Conservation (phyloP, 2,113 vertebrate genomes). For the Odontophorus gujanensis region DNA sequence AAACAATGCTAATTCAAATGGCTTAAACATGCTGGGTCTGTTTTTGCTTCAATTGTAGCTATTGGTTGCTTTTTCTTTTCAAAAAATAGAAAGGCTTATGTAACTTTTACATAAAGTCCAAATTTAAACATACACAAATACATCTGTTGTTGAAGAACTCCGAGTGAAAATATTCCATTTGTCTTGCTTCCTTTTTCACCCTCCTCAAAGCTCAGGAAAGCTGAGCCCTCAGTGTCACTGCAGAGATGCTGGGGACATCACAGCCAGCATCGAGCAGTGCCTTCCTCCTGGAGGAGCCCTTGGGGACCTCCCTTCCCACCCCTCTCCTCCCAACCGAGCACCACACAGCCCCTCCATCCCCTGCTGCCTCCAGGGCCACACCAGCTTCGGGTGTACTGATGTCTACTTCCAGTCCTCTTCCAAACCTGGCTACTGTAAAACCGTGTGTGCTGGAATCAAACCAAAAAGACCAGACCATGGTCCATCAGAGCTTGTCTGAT, state of each 20-base stretch:
- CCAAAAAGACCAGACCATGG: accelerated
- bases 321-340: neutral
- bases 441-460: neutral
- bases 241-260: neutral
- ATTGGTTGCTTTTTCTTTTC: neutral
- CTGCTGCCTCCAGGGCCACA: accelerated
- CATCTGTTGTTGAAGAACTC: neutral
- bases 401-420: neutral
- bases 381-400: neutral
- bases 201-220: neutral
- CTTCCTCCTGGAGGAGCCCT: neutral
- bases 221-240: no score
- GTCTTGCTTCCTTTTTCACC: neutral
- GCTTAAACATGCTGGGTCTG: neutral
- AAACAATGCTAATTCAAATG: neutral
- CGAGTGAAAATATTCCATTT: neutral
- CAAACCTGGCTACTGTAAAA: no score
- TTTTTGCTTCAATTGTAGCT: neutral
- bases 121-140: neutral
- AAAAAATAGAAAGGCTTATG: neutral
- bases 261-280: neutral
- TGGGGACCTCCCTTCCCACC: neutral
- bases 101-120: neutral
- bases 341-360: accelerated
- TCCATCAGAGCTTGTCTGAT: neutral